A percentile compares a stretch with the other conserved stretches of the same genome.
phyloP scores from a whole-genome alignment of 2,797 vertebrate species.

The Falco naumanni region DNA sequence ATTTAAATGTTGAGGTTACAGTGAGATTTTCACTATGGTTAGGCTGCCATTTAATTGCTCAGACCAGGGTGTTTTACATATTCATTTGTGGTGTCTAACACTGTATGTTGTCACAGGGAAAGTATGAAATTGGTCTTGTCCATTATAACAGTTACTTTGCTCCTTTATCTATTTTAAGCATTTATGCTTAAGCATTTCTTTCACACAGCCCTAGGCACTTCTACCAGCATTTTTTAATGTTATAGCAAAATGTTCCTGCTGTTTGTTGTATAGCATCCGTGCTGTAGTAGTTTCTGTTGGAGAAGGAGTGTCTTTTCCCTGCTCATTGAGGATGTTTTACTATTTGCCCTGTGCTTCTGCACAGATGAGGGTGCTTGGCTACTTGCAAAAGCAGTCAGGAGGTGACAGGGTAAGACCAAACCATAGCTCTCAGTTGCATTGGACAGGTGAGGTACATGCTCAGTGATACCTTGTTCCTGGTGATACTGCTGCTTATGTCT shows the following conservation, averaged over 20 bases:
- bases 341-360: background rate
- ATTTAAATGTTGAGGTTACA: background rate
- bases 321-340: background rate
- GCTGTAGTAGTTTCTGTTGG: background rate
- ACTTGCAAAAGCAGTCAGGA: background rate
- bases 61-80: background rate
- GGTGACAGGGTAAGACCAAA: background rate
- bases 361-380: background rate
- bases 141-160: background rate
- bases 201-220: background rate
- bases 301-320: background rate
- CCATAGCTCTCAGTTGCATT: background rate
- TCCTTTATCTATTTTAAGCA: background rate
- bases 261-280: background rate
- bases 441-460: background rate
- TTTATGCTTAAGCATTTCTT: background rate
- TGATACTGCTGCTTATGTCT: background rate
- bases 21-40: background rate
- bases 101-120: background rate
- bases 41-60: background rate
- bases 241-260: background rate
- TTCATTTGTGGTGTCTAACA: background rate
- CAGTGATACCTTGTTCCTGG: background rate
- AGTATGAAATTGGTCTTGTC: background rate
- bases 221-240: background rate